Evolutionary conservation across 2,113 vertebrate genomes (phyloP).

Genomic region (Microcebus ravelobensis): DNA sequence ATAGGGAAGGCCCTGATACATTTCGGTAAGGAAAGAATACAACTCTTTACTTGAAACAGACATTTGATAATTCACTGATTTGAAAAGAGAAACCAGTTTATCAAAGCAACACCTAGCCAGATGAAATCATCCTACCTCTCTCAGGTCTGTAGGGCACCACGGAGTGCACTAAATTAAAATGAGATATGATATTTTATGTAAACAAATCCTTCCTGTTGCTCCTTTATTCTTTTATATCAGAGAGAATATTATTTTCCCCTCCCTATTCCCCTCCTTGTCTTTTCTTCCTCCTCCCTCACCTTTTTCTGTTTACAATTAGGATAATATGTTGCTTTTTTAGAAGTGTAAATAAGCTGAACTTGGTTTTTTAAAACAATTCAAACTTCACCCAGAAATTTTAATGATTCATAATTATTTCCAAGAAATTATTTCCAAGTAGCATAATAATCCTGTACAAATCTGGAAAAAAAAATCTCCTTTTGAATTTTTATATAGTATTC

Average conservation of each 20-base stretch:
- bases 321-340: not conserved
- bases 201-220: not conserved
- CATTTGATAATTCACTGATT: not conserved
- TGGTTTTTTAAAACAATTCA: not conserved
- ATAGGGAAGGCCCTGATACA: not conserved
- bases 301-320: not conserved
- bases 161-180: not conserved
- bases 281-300: too few relatives aligned
- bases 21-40: not conserved
- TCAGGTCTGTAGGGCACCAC: not conserved
- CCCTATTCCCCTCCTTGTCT: too few relatives aligned
- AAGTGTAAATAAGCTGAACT: not conserved
- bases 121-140: not conserved
- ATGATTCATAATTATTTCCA: not conserved
- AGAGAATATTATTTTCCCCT: too few relatives aligned
- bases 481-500: not conserved
- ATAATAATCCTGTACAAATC: not conserved
- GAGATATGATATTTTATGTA: not conserved
- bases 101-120: not conserved
- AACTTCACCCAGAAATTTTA: not conserved
- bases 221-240: not conserved
- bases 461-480: not conserved
- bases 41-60: not conserved
- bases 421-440: slow-evolving; percentile 2
- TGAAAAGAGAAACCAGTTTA: not conserved